Evolutionary conservation across 2,113 vertebrate genomes (phyloP), one percentile per base, ranked within the genome.

Genomic region (Tyrannus savana): DNA sequence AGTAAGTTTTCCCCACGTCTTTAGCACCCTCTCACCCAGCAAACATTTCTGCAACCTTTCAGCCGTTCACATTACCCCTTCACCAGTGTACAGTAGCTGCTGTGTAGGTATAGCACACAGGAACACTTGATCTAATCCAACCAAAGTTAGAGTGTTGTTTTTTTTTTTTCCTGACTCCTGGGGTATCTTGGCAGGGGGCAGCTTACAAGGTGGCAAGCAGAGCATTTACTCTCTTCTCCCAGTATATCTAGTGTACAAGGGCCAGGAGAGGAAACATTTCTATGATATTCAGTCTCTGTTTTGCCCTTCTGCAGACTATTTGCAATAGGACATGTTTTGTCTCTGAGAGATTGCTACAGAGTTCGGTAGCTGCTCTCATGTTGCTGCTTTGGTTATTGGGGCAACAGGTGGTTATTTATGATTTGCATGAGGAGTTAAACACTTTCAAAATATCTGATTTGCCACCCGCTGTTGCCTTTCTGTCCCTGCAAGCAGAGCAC

Each of bases 1-100:
- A 98, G 99, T 99, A 96, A 98, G 98, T 80, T 67, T 72, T 46
- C 47, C 24, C 19, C 33, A 4, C 16, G 28, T 41, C 30, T 79
- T 81, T 44, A 64, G 7, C 47, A 35, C 30, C 13, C 14, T 28
- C 25, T 75, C 4, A 33, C 47, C 27, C 33, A 35, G 30, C 25
- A 41, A 35, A 30, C 24, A 6, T 42, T 89, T 75, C 68, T 62
- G 10, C 15, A 79, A 47, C 49, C 47, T 88, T 80, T 64, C 37
- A 44, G 18, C 37, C 5, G 2, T 78, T 72, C 23, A 15, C 2
- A 3, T 35, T 44, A 4, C 35, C 24, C 4, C 49, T 56, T 81
- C 47, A 47, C 17, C 55, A 59, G 47, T 16, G 41, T 59, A 23
- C 33, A 67, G 64, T 42, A 47, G 3, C 44, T 78, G 80, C 25